Base-by-base conservation (phyloP, 2,888 invertebrate species). In the Pollenia labialis region DNA sequence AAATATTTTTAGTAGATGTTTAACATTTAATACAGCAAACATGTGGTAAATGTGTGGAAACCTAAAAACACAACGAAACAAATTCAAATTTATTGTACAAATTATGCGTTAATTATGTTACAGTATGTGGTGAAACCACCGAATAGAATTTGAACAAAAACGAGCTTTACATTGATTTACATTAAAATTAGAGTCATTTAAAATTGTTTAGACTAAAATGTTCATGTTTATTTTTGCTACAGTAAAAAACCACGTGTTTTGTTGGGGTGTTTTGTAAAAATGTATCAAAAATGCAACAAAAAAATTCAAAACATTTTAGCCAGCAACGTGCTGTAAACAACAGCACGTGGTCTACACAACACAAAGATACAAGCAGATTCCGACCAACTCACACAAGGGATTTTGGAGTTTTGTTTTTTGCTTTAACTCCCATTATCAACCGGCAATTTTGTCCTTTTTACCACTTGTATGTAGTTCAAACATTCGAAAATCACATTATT, bases 201-300 rank as follows among this genome's bases (percentile, higher is more conserved):
- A 68, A 85, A 74, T 23, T 60, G 77, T 80, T 74, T 80, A 72
- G 44, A 54, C 32, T 52, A 23, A 64, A 71, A 54, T 75, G 7
- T 69, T 10, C 68, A 52, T 84, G 71, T 87, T 87, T 81, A 81
- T 81, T 76, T 32, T 87, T 77, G 81, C 62, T 60, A 46, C 48
- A 66, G 77, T 48, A 72, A 84, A 32, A 82, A 84, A 58, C 87
- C 87, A 87, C 87, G 87, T 87, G 87, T 81, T 85, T 75, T 69
- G 85, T 46, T 48, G 62, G 62, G 62, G 48, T 52, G 18, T 77
- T 81, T 72, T 64, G 74, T 54, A 44, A 42, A 72, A 69, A 62
- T 68, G 80, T 75, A 66, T 12, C 46, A 52, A 68, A 74, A 64
- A 48, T 40, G 50, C 0, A 50, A 60, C 18, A 52, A 48, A 16